These are phyloP conservation scores for Mycetomoellerius zeteki DNA, from an alignment of 1,140 invertebrate genomes.

Conservation along the genomic window DNA sequence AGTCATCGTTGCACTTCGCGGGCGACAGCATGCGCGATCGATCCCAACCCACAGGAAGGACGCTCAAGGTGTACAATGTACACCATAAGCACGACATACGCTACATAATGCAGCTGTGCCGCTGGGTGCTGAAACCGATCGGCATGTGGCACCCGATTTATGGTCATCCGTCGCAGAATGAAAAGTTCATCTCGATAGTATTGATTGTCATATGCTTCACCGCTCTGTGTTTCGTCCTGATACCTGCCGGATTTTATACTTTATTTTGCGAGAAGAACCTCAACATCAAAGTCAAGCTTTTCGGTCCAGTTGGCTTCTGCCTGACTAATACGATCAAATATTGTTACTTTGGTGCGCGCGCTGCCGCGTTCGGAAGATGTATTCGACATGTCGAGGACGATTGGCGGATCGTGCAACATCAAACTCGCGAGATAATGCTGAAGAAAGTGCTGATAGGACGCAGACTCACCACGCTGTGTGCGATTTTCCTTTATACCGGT, in stretches of 20 bases:
- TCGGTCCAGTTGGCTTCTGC: conserved; percentile 41
- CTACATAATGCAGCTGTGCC: conserved; percentile 62
- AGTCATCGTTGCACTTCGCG: conserved; percentile 29
- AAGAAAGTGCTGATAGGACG: conserved; percentile 60
- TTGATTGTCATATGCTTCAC: conserved; percentile 25
- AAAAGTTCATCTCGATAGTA: not conserved
- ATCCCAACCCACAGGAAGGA: not conserved
- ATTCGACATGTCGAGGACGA: conserved; percentile 67
- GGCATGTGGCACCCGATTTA: conserved; percentile 71
- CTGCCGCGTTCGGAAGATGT: conserved; percentile 38
- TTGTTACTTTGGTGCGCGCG: conserved; percentile 26
- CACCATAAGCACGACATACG: conserved; percentile 12
- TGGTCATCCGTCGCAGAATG: not conserved
- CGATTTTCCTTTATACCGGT: conserved; percentile 65
- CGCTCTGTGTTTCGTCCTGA: conserved; percentile 56
- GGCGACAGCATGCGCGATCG: conserved; percentile 49
- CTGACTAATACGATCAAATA: conserved; percentile 60
- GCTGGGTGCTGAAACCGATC: conserved; percentile 72
- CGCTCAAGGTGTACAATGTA: not conserved
- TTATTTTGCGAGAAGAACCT: conserved; percentile 39
- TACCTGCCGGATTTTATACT: conserved; percentile 50
- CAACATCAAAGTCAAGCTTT: conserved; percentile 33
- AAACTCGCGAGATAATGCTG: conserved; percentile 61
- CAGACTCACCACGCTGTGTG: conserved; percentile 53
- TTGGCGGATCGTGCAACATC: conserved; percentile 60